Conservation (phyloP, 2,797 vertebrate species). For the Masticophis lateralis region DNA sequence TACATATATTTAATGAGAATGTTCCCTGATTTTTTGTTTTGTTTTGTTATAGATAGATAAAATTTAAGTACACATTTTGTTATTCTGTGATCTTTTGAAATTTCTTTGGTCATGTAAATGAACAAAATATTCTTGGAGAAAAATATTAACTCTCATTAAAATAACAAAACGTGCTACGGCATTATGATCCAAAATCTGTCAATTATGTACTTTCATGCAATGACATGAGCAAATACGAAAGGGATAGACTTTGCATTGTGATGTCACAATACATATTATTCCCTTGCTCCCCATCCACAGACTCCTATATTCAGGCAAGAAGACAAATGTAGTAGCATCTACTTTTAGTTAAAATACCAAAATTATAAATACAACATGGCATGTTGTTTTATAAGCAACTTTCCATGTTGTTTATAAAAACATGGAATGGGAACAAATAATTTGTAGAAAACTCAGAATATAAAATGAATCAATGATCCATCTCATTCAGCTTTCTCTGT, state of each 20-base stretch:
- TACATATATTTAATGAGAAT: neutral
- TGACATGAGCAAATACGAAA: neutral
- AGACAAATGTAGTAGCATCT: neutral
- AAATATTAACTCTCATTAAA: neutral
- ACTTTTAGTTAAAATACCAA: neutral
- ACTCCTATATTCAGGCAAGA: neutral
- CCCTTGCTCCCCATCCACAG: neutral
- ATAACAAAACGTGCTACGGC: neutral
- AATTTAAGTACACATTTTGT: neutral
- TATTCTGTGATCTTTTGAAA: neutral
- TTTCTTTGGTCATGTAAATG: neutral
- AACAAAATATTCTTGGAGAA: neutral
- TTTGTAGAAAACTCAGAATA: neutral
- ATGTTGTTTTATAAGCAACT: too few relatives aligned
- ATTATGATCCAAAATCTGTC: neutral
- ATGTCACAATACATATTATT: neutral
- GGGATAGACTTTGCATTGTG: neutral
- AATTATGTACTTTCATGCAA: neutral
- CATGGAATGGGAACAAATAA: neutral
- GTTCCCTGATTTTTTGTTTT: neutral
- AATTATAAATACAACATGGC: neutral
- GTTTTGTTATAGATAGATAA: neutral
- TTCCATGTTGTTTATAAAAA: neutral
- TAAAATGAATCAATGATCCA: neutral
- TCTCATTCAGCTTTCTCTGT: neutral